These are phyloP conservation scores for Oscheius sp. DNA, from an alignment of 2,888 invertebrate genomes.

Conservation along the genomic window DNA sequence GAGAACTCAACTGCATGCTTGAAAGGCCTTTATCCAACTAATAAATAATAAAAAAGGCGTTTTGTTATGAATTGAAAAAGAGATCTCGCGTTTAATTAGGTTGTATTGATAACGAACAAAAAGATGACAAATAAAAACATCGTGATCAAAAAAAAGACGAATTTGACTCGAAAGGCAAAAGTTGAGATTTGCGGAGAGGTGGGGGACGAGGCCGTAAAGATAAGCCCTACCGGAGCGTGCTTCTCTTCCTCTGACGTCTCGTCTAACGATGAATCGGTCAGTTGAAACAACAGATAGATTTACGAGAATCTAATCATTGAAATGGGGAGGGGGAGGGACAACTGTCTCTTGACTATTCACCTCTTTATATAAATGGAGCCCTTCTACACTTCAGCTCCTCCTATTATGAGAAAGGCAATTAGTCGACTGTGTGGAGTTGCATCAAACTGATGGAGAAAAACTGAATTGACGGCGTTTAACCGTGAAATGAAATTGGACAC, in stretches of 20 bases:
- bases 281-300: too few relatives aligned
- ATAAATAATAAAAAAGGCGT: not conserved
- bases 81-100: not conserved
- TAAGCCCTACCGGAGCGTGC: slow-evolving; percentile 8
- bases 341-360: too few relatives aligned
- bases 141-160: not conserved
- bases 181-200: not conserved
- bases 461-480: not conserved
- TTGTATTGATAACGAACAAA: not conserved
- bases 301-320: too few relatives aligned
- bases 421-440: too few relatives aligned
- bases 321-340: too few relatives aligned
- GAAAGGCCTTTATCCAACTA: too few relatives aligned
- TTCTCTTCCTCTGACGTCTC: slow-evolving; percentile 7
- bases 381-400: too few relatives aligned
- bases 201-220: slow-evolving; percentile 15
- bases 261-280: too few relatives aligned
- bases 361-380: too few relatives aligned
- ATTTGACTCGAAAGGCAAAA: not conserved
- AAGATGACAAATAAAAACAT: not conserved
- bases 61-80: not conserved
- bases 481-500: slow-evolving; percentile 17
- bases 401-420: too few relatives aligned
- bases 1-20: too few relatives aligned
- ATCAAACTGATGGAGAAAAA: not conserved